phyloP scores from a whole-genome alignment of 2,888 invertebrate genomes.

The Operophtera brumata region DNA sequence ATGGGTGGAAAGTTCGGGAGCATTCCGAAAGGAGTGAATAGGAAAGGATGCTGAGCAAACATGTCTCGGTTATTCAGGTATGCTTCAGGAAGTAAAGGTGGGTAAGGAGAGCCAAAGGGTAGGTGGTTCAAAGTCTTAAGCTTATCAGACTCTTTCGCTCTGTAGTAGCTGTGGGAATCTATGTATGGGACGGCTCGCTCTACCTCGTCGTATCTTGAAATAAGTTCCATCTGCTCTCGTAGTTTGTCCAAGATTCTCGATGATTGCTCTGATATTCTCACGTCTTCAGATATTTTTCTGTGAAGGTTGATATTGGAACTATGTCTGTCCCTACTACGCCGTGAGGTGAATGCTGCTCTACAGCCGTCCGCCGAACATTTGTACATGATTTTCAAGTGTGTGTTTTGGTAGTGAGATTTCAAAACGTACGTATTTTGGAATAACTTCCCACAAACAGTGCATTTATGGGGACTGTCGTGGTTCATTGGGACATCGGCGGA shows the following conservation, averaged over 20 bases:
- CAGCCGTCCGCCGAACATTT: slow-evolving; percentile 97
- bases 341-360: slow-evolving; percentile 96
- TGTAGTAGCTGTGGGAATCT: slow-evolving; percentile 74
- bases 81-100: slow-evolving; percentile 63
- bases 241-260: slow-evolving; percentile 79
- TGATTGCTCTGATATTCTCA: slow-evolving; percentile 61
- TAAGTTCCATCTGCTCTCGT: slow-evolving; percentile 88
- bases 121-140: slow-evolving; percentile 56
- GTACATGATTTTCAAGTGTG: slow-evolving; percentile 97
- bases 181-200: slow-evolving; percentile 81
- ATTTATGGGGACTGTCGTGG: slow-evolving; percentile 94
- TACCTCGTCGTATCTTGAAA: slow-evolving; percentile 89
- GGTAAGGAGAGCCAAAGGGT: slow-evolving; percentile 60
- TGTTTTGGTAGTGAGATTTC: slow-evolving; percentile 97
- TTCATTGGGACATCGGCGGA: slow-evolving; percentile 93
- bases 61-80: slow-evolving; percentile 68
- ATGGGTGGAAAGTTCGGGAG: slow-evolving; percentile 72
- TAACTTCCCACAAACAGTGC: slow-evolving; percentile 94
- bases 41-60: slow-evolving; percentile 70
- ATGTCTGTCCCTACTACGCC: slow-evolving; percentile 94
- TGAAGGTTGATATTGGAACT: slow-evolving; percentile 95
- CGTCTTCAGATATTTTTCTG: slow-evolving; percentile 88
- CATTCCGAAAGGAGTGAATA: slow-evolving; percentile 75
- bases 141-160: slow-evolving; percentile 65
- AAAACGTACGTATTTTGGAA: slow-evolving; percentile 96